Base-by-base conservation (phyloP, 1,140 invertebrate genomes). In the Schlechtendalia chinensis region DNA sequence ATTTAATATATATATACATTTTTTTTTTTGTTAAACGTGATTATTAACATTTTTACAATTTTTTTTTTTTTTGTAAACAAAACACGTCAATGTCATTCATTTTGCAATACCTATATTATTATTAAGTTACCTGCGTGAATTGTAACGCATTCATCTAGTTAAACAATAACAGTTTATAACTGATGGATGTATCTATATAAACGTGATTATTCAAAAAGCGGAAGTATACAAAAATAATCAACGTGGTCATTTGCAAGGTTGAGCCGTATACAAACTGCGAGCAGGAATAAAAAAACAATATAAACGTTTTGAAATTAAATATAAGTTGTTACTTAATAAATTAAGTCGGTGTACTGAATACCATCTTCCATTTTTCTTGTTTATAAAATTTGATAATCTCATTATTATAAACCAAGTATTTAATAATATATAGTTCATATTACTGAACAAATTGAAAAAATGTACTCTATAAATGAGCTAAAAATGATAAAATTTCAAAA, bases 271-370 rank as follows among this genome's bases (percentile, higher is more conserved):
- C 22, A 47, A 19, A 29, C 8, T 1, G 12, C 47, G 16, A 39
- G 19, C 12, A n/a, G 19, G 24, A 71, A 71, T 22, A 50, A 47
- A 50, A 53, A 0, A 53, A 1, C 3, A 27, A 77, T 14, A n/a
- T n/a, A n/a, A 77, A 77, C 59, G 56, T 77, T 77, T 24, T 77
- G 56, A 61, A 61, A 61, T 27, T 27, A 47, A 59, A 17, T 77
- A 17, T 77, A 39, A 47, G 39, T 47, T 77, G 39, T 29, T 16
- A 14, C 54, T 47, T 61, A 77, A 53, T 27, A 63, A 19, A 61
- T 61, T 61, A 45, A 45, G 22, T 24, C 12, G 17, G 29, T 77
- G 12, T 24, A 47, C 24, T 14, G 32, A 77, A 77, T 59, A 77
- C 59, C 6, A 59, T 47, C 56, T 50, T 61, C 61, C 39, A 59